Evolutionary conservation across 2,888 invertebrate species (phyloP).

Genomic region (Cordilura impudica): DNA sequence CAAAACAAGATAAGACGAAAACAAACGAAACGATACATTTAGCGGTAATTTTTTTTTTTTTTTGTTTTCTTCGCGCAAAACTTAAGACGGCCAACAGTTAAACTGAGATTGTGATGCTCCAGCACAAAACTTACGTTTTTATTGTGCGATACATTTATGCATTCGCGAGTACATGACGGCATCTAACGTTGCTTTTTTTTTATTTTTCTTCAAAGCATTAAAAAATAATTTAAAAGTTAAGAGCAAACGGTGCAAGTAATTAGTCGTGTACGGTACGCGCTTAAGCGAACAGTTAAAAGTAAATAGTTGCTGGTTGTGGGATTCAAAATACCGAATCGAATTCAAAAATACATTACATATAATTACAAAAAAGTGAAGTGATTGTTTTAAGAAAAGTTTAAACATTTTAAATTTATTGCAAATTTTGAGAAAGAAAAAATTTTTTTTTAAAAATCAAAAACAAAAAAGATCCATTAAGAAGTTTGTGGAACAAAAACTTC

Average conservation of each 20-base stretch:
- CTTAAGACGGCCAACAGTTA: not conserved
- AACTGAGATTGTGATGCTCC: not conserved
- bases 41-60: constrained; percentile 34
- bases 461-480: too few species aligned
- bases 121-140: not conserved
- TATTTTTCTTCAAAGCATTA: not conserved
- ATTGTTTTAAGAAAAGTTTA: not conserved
- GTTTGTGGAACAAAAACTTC: too few species aligned
- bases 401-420: not conserved
- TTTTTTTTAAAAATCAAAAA: too few species aligned
- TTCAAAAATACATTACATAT: constrained; percentile 3
- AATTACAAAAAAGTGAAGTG: not conserved
- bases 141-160: not conserved
- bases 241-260: constrained; percentile 65
- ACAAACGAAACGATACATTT: constrained; percentile 5
- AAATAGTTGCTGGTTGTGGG: not conserved
- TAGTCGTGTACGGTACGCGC: constrained; percentile 73
- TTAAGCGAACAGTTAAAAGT: constrained; percentile 68
- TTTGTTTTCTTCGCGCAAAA: not conserved
- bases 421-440: too few species aligned
- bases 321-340: not conserved
- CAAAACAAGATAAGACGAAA: not conserved
- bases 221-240: constrained; percentile 69
- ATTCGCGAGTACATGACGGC: not conserved
- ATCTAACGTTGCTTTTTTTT: constrained; percentile 15